phyloP scores from a whole-genome alignment of 2,888 invertebrate species.

The Lycaena phlaeas region DNA sequence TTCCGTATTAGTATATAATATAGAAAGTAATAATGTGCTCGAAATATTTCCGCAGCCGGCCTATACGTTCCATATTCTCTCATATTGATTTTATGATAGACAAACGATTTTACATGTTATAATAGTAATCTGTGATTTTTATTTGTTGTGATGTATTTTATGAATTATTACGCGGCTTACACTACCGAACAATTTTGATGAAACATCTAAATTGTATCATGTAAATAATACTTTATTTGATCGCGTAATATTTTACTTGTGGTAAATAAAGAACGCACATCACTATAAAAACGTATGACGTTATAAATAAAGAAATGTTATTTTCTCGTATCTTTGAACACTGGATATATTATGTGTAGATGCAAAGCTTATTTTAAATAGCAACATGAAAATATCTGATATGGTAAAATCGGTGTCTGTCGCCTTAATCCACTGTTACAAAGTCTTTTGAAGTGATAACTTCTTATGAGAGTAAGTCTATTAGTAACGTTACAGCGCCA shows the following conservation, averaged over 20 bases:
- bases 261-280: not conserved
- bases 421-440: not conserved
- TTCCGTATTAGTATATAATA: not conserved
- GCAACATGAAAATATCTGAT: not conserved
- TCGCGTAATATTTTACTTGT: not conserved
- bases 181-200: no score
- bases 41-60: not conserved
- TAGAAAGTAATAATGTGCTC: not conserved
- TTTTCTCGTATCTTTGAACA: no score
- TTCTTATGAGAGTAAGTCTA: no score
- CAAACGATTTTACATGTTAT: no score
- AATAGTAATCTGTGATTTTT: not conserved
- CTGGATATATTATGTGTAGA: not conserved
- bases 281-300: constrained; percentile 1
- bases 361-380: not conserved
- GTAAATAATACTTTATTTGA: no score
- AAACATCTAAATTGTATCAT: no score
- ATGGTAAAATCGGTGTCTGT: not conserved
- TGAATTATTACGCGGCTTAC: no score
- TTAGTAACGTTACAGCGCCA: no score
- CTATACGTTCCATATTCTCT: no score
- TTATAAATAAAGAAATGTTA: no score
- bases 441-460: no score
- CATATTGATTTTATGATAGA: no score
- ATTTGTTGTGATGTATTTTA: not conserved